Percentiles rank a stretch among this genome's conserved stretches.
Conservation (phyloP, 1,140 invertebrate genomes). For the Cydia amplana region DNA sequence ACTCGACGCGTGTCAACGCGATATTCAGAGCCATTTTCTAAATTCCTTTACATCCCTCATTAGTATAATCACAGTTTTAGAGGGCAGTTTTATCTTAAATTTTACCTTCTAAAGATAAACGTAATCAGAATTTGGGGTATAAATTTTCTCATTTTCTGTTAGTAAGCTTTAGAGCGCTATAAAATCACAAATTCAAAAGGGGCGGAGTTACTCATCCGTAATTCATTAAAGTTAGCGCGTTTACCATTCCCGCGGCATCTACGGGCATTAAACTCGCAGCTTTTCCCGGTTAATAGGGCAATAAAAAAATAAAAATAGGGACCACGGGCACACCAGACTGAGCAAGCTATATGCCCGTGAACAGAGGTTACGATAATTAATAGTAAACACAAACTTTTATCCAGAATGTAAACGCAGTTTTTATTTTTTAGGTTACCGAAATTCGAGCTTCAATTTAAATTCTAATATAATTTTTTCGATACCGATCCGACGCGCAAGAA, state of each 20-base stretch:
- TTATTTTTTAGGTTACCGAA: neutral
- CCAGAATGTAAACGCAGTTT: neutral
- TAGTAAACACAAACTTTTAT: slow-evolving; percentile 32
- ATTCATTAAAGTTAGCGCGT: slow-evolving; percentile 72
- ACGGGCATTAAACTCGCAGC: slow-evolving; percentile 54
- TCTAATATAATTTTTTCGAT: neutral
- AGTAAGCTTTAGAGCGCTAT: slow-evolving; percentile 63
- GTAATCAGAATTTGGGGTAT: slow-evolving; percentile 45
- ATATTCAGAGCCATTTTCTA: neutral
- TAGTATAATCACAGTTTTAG: neutral
- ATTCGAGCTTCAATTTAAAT: neutral
- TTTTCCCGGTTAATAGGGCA: slow-evolving; percentile 58
- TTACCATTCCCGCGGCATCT: slow-evolving; percentile 57
- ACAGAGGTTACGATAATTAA: slow-evolving; percentile 50
- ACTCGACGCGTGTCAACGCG: neutral
- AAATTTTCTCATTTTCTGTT: slow-evolving; percentile 59
- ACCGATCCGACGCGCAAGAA: neutral
- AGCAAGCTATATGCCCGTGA: slow-evolving; percentile 38
- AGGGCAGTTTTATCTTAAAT: neutral
- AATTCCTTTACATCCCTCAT: neutral
- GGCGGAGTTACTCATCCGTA: slow-evolving; percentile 64
- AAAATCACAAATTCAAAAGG: slow-evolving; percentile 63
- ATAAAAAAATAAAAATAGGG: slow-evolving; percentile 60
- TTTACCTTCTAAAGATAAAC: slow-evolving; percentile 21
- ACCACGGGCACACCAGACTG: slow-evolving; percentile 41